Conservation (phyloP, 2,113 vertebrate genomes). For the Haemorhous mexicanus region DNA sequence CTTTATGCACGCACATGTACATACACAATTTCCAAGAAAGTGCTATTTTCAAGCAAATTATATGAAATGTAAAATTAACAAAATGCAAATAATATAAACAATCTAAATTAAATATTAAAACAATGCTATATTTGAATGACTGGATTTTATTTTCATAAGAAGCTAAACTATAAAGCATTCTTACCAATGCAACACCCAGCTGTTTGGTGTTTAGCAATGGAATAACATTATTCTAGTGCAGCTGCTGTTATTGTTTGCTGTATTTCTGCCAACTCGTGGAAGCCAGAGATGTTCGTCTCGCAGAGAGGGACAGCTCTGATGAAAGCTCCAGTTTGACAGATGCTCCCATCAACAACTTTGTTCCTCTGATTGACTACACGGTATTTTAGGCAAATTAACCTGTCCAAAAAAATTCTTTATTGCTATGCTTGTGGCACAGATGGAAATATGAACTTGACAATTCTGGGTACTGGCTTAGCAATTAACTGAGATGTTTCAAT, state of each 20-base stretch:
- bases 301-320: conserved; percentile 42
- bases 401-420: conserved; percentile 70
- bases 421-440: conserved; percentile 61
- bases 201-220: conserved; percentile 27
- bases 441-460: conserved; percentile 71
- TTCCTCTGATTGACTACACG: conserved; percentile 68
- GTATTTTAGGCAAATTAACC: conserved; percentile 78
- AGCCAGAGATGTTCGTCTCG: conserved; percentile 41
- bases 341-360: conserved; percentile 65
- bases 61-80: conserved; percentile 67
- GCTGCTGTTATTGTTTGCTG: conserved; percentile 59
- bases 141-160: conserved; percentile 54
- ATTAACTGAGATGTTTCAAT: conserved; percentile 70
- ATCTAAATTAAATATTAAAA: conserved; percentile 56
- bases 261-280: conserved; percentile 45
- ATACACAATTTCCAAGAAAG: conserved; percentile 49
- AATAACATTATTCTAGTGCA: conserved; percentile 47
- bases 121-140: conserved; percentile 44
- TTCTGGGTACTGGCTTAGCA: conserved; percentile 62
- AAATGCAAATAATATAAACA: conserved; percentile 60
- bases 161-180: conserved; percentile 9
- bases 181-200: conserved; percentile 53
- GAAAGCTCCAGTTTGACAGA: conserved; percentile 65
- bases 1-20: conserved; percentile 46
- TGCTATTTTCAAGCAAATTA: conserved; percentile 53